phyloP scores from a whole-genome alignment of 2,113 vertebrate species.

The Rhea americana region DNA sequence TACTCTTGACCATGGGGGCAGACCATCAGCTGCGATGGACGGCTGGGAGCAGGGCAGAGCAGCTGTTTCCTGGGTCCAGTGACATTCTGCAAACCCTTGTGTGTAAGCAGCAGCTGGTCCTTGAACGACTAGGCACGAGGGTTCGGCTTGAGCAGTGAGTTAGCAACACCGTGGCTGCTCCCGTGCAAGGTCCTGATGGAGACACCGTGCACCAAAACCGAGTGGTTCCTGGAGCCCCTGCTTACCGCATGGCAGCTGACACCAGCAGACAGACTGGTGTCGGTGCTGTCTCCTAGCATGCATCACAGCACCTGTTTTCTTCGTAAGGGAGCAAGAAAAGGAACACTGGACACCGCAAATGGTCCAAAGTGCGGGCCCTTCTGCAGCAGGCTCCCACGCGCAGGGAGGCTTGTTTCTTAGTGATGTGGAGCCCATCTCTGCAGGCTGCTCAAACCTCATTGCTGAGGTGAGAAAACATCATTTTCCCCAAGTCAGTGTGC shows the following conservation, averaged over 20 bases:
- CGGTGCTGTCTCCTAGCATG: rapidly evolving
- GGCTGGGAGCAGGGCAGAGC: not conserved
- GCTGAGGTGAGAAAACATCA: not conserved
- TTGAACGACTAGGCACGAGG: rapidly evolving
- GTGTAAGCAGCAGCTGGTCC: not conserved
- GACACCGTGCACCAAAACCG: rapidly evolving
- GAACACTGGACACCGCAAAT: not conserved
- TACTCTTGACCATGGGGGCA: not conserved
- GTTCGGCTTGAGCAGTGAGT: not conserved
- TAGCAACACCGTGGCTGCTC: rapidly evolving
- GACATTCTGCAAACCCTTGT: not conserved
- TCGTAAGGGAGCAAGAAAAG: not conserved
- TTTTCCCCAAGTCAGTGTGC: not conserved
- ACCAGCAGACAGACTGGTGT: rapidly evolving
- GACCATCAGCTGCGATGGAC: conserved; percentile 59
- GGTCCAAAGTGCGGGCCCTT: rapidly evolving
- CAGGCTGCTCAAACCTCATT: not conserved
- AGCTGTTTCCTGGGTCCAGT: conserved; percentile 51
- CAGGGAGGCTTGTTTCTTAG: not conserved
- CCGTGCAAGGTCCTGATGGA: rapidly evolving
- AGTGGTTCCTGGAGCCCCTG: not conserved
- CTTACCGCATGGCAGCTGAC: rapidly evolving
- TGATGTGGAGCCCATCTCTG: not conserved
- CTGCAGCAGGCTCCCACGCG: rapidly evolving
- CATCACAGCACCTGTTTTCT: rapidly evolving